Conservation (phyloP, 2,797 vertebrate genomes). For the Gymnothorax reevesii region DNA sequence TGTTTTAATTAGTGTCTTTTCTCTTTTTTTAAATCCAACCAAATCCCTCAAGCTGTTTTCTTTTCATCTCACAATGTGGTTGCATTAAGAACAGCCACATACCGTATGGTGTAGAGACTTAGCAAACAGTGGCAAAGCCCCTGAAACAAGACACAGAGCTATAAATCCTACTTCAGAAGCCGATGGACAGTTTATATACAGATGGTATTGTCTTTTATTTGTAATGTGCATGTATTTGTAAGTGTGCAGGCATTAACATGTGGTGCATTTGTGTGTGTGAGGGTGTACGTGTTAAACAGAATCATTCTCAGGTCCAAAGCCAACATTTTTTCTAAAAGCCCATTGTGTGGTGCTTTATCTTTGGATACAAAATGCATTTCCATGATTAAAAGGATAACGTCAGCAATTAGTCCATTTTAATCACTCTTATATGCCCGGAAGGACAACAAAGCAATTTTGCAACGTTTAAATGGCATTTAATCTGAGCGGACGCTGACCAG, state of each 20-base stretch:
- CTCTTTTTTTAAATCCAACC: background rate
- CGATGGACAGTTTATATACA: background rate
- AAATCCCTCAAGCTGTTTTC: background rate
- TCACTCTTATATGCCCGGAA: constrained; percentile 49
- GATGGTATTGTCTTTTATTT: background rate
- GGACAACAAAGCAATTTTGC: constrained; percentile 33
- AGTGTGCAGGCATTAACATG: background rate
- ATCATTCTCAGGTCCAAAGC: constrained; percentile 2
- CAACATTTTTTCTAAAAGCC: constrained; percentile 37
- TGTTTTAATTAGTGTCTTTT: background rate
- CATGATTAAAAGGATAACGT: constrained; percentile 53
- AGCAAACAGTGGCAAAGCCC: constrained; percentile 12
- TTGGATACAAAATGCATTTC: constrained; percentile 56
- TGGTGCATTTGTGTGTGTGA: too few species aligned
- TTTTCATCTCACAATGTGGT: background rate
- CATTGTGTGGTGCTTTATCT: constrained; percentile 52
- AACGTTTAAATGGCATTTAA: constrained; percentile 32
- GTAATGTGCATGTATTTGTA: background rate
- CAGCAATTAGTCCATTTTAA: constrained; percentile 56
- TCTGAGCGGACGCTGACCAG: constrained; percentile 34
- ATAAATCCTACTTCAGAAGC: background rate
- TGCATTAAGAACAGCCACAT: background rate
- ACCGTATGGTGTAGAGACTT: background rate
- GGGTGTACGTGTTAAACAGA: background rate
- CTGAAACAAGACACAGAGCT: background rate